phyloP scores from a whole-genome alignment of 2,113 vertebrate genomes.

The Thomomys bottae region DNA sequence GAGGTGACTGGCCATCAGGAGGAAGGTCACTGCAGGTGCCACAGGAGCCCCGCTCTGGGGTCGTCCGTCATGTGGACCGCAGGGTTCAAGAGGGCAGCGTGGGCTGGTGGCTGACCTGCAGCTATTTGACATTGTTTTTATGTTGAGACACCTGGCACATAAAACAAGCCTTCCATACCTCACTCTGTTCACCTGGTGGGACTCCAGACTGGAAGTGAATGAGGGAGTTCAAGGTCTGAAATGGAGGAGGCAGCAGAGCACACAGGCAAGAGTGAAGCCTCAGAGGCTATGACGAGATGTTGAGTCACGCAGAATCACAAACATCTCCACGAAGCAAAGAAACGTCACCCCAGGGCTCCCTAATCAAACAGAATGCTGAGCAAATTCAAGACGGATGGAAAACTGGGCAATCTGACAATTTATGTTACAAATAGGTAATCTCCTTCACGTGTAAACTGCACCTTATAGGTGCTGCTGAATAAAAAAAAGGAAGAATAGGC shows the following conservation, averaged over 20 bases:
- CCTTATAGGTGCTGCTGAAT: not conserved
- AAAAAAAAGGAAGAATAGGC: not conserved
- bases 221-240: conserved; percentile 24
- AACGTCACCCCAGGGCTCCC: not conserved
- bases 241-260: not conserved
- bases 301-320: not conserved
- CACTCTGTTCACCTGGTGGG: not conserved
- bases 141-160: conserved; percentile 39
- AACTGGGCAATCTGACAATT: not conserved
- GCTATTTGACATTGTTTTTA: conserved; percentile 28
- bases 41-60: not conserved
- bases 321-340: not conserved
- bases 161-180: conserved; percentile 12
- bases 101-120: not conserved
- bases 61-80: not conserved
- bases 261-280: not conserved
- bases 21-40: not conserved
- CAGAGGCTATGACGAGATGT: not conserved
- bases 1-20: not conserved
- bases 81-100: not conserved
- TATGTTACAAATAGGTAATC: not conserved
- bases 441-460: not conserved
- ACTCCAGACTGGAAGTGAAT: conserved; percentile 29
- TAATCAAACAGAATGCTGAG: conserved; percentile 15
- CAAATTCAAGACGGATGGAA: conserved; percentile 39